Base-by-base conservation (phyloP, 2,888 invertebrate species). In the Noctua janthe region DNA sequence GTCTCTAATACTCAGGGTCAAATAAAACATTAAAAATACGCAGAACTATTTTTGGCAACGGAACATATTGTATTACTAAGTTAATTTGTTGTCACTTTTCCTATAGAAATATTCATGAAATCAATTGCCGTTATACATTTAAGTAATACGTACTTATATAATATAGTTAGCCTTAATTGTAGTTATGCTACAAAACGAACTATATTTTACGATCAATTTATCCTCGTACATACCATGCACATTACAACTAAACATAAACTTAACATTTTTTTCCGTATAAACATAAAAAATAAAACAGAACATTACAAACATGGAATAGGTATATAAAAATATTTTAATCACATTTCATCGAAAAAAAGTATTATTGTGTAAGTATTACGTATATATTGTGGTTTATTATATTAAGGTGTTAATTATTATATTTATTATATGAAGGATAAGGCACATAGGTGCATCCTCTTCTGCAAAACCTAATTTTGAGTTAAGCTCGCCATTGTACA, bases 201-300 rank as follows among this genome's bases (percentile, higher is more conserved):
- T n/a, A 39, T 39, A 73, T 51, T 74, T 74, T 51, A 74, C 20
- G 15, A 51, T 20, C 29, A n/a, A 29, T 51, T 51, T 74, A 29
- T 51, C n/a, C 51, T 75, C 51, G 6, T 72, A 39, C 35, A n/a
- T 39, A 17, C n/a, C 49, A 49, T 13, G 20, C 11, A 35, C 20
- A 72, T 72, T 20, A 5, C 13, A 2, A 73, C 49, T 49, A 72
- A 17, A 35, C 23, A 66, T 66, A 66, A 66, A 66, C 39, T 39
- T 66, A 39, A 64, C 39, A 20, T 66, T 59, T 39, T 5, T 39
- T 39, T 59, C 13, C 15, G 29, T 7, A 29, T 15, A 29, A 20
- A 39, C 11, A 39, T 39, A 39, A 43, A 39, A 66, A 39, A 64
- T 20, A 39, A 39, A 23, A 43, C 23, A 67, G 66, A 66, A 23